Conservation (phyloP, 2,797 vertebrate species). For the Salarias fasciatus region DNA sequence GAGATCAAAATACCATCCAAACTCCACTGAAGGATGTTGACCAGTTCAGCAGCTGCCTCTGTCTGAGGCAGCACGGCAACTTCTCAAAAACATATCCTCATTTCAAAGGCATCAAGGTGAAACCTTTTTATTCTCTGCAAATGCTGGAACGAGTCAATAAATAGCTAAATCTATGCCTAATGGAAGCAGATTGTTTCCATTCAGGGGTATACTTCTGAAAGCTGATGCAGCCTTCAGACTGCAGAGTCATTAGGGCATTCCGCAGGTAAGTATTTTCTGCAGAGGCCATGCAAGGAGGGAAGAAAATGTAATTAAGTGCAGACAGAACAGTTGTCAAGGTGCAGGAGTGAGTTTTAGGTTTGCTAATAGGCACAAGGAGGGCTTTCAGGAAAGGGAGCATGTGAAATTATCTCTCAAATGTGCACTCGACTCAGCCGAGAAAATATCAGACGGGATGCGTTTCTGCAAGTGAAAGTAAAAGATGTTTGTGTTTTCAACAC, state of each 20-base stretch:
- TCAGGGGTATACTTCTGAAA: conserved; percentile 42
- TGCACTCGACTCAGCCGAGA: not conserved
- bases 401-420: conserved; percentile 29
- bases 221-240: conserved; percentile 35
- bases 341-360: conserved; percentile 6
- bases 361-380: conserved; percentile 16
- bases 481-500: not conserved
- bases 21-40: not conserved
- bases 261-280: conserved; percentile 27
- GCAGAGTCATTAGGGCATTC: conserved; percentile 36
- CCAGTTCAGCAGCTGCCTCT: conserved; percentile 6
- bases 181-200: conserved; percentile 37
- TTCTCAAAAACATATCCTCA: conserved; percentile 20
- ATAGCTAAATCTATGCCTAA: conserved; percentile 34
- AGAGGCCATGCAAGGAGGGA: conserved; percentile 12
- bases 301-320: conserved; percentile 34
- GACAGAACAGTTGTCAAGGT: conserved; percentile 23
- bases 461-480: conserved; percentile 21
- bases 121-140: conserved; percentile 22
- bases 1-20: conserved; percentile 8
- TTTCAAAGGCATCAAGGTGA: conserved; percentile 41
- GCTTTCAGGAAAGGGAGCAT: conserved; percentile 15
- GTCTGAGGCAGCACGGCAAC: conserved; percentile 5
- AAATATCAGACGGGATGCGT: not conserved
- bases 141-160: conserved; percentile 42